A percentile compares a stretch with the other conserved stretches of the same genome.
phyloP scores from a whole-genome alignment of 2,113 vertebrate genomes.

The Zootoca vivipara region DNA sequence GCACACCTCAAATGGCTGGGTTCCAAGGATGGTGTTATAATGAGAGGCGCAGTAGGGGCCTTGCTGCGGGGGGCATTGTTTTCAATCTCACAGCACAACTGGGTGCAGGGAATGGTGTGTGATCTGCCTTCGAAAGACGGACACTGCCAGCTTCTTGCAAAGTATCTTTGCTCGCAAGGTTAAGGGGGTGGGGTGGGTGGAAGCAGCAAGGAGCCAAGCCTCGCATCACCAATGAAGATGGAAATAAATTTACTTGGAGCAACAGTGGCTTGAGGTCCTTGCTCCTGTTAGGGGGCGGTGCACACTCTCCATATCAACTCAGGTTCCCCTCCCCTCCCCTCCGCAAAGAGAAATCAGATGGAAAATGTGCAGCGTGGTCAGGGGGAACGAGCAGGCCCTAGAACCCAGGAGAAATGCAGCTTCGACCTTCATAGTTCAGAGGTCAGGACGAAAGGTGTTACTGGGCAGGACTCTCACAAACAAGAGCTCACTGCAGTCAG shows the following conservation, averaged over 20 bases:
- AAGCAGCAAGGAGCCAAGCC: neutral
- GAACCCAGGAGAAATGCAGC: neutral
- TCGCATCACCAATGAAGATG: neutral
- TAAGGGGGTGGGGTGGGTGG: neutral
- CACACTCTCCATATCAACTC: neutral
- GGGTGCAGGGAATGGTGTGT: slow-evolving; percentile 57
- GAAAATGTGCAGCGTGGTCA: neutral
- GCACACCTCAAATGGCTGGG: slow-evolving; percentile 69
- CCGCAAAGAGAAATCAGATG: neutral
- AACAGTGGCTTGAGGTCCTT: too few species aligned
- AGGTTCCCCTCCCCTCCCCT: neutral
- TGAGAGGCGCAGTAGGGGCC: slow-evolving; percentile 60
- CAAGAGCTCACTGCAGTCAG: too few species aligned
- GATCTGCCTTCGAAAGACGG: slow-evolving; percentile 52
- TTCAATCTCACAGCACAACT: slow-evolving; percentile 74
- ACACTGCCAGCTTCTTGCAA: slow-evolving; percentile 9
- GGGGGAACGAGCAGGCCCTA: neutral
- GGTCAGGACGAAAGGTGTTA: neutral
- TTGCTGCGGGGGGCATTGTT: slow-evolving; percentile 68
- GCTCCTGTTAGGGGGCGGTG: accelerated
- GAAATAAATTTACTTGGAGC: neutral
- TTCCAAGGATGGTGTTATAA: slow-evolving; percentile 69
- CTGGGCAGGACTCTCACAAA: neutral
- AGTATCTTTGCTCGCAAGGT: neutral
- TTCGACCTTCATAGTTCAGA: neutral